phyloP scores from a whole-genome alignment of 2,113 vertebrate genomes.

The Charadrius vociferus region DNA sequence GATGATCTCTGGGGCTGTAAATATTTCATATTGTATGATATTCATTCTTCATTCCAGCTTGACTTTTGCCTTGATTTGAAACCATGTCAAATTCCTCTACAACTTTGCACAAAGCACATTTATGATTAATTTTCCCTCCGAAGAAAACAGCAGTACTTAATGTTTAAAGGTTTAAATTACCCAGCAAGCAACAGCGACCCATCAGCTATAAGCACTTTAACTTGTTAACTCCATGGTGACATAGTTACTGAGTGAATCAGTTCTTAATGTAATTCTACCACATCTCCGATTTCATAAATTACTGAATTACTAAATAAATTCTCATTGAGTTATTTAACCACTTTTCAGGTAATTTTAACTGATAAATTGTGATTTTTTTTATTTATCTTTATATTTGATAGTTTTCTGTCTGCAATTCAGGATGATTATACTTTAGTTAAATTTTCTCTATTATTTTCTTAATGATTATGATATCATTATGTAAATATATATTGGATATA shows the following conservation, averaged over 20 bases:
- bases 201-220: not conserved
- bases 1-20: not conserved
- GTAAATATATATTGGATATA: not conserved
- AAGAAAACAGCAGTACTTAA: not conserved
- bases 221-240: not conserved
- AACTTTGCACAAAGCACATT: not conserved
- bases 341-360: not conserved
- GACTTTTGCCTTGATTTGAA: not conserved
- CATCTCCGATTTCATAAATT: not conserved
- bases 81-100: not conserved
- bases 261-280: not conserved
- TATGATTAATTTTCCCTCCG: not conserved
- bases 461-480: not conserved
- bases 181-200: not conserved
- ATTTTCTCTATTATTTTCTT: not conserved
- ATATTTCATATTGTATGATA: slow-evolving; percentile 5
- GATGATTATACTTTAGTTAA: not conserved
- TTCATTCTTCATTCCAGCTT: not conserved
- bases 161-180: not conserved
- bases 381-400: not conserved
- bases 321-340: not conserved
- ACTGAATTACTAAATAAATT: not conserved
- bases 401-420: not conserved
- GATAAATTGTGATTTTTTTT: not conserved
- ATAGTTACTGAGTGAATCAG: not conserved